These are phyloP conservation scores for Clarias gariepinus DNA, from an alignment of 2,113 vertebrate species.

Conservation along the genomic window DNA sequence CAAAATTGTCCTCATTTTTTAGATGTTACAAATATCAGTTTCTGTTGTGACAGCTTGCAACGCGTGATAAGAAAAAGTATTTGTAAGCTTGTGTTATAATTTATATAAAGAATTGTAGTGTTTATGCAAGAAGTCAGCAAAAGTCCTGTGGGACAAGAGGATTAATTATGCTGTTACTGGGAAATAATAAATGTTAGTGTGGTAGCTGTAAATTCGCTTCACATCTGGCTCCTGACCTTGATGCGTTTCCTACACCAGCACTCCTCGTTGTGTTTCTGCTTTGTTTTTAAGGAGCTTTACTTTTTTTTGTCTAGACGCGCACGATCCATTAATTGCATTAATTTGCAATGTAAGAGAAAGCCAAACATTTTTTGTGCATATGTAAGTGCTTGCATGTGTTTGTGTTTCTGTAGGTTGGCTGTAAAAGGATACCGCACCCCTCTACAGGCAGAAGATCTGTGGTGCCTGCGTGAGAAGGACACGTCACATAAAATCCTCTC, in stretches of 20 bases:
- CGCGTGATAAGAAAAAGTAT: too few relatives aligned
- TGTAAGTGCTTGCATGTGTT: constrained; percentile 26
- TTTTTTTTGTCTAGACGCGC: too few relatives aligned
- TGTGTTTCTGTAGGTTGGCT: constrained; percentile 74
- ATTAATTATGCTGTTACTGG: not conserved
- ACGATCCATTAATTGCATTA: too few relatives aligned
- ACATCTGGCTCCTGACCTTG: too few relatives aligned
- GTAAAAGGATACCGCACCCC: constrained; percentile 81
- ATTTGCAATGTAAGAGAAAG: constrained; percentile 17
- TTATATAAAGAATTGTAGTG: not conserved
- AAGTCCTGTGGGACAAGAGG: not conserved
- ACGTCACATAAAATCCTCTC: constrained; percentile 83
- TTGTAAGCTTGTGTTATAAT: not conserved
- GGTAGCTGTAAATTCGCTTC: not conserved
- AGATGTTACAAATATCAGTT: too few relatives aligned
- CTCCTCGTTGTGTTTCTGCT: too few relatives aligned
- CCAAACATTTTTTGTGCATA: not conserved
- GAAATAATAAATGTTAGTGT: not conserved
- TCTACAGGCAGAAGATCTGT: constrained; percentile 79
- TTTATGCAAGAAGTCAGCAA: not conserved
- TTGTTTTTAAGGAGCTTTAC: too few relatives aligned
- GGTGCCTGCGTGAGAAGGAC: constrained; percentile 83
- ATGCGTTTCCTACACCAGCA: too few relatives aligned
- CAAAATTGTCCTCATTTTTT: not conserved
- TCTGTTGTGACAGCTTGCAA: too few relatives aligned